A percentile compares a stretch with the other conserved stretches of the same genome.
Evolutionary conservation across 2,888 invertebrate genomes (phyloP).

Genomic region (Phyto melanocephala): DNA sequence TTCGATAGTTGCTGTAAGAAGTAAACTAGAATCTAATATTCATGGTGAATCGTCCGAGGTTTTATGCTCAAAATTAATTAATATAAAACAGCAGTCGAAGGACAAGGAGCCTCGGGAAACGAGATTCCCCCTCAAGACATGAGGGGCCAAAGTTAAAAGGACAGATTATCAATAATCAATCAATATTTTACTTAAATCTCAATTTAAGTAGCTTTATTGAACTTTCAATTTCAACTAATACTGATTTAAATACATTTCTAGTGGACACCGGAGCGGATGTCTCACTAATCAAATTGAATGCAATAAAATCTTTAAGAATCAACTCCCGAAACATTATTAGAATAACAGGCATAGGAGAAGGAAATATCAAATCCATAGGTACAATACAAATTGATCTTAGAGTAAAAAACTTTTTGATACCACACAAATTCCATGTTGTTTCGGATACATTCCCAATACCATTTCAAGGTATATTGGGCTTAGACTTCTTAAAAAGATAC

Average conservation of each 20-base stretch:
- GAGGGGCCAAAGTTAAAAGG: not conserved
- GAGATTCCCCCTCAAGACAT: not conserved
- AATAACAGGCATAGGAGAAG: not conserved
- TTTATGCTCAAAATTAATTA: not conserved
- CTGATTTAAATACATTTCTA: not conserved
- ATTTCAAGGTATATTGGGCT: not conserved
- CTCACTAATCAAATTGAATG: not conserved
- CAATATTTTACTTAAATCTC: constrained; percentile 13
- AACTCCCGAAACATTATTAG: not conserved
- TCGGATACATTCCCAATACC: not conserved
- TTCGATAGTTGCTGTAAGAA: too few relatives aligned
- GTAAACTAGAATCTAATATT: too few relatives aligned
- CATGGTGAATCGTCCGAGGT: not conserved
- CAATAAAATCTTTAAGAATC: not conserved
- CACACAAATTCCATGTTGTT: too few relatives aligned
- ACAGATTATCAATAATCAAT: not conserved
- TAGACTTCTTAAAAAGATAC: not conserved
- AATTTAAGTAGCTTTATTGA: constrained; percentile 1
- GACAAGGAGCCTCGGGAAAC: not conserved
- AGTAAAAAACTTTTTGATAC: not conserved
- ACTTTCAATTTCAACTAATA: not conserved
- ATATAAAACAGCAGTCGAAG: not conserved
- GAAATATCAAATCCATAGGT: not conserved
- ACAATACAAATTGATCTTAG: not conserved
- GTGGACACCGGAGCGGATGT: not conserved